Evolutionary conservation across 2,888 invertebrate species (phyloP).

Genomic region (Balanococcus diminutus): DNA sequence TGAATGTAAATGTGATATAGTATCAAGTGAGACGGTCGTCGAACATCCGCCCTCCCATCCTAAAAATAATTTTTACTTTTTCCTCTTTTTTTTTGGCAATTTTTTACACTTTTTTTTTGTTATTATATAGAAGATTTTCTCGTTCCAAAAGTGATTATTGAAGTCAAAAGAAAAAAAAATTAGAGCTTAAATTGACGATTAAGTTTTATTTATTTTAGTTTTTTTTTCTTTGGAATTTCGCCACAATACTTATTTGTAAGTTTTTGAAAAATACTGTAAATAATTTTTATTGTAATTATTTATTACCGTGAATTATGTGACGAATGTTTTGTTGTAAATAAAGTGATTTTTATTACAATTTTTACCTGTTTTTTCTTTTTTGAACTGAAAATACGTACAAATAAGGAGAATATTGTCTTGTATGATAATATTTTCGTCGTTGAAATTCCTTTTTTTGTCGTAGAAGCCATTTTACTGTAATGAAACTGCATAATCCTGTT

Average conservation of each 20-base stretch:
- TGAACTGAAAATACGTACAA: too few relatives aligned
- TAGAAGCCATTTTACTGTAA: too few relatives aligned
- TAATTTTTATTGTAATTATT: conserved; percentile 49
- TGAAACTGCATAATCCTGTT: too few relatives aligned
- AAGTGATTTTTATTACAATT: conserved; percentile 19
- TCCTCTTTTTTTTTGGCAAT: neutral
- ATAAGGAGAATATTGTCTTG: too few relatives aligned
- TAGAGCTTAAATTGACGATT: neutral
- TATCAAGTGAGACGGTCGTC: too few relatives aligned
- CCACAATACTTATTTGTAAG: neutral
- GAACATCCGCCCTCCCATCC: too few relatives aligned
- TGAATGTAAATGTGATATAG: neutral
- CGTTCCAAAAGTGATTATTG: neutral
- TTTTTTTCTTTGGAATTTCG: neutral
- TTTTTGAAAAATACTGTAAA: conserved; percentile 39
- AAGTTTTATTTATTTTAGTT: neutral
- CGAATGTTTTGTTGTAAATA: conserved; percentile 41
- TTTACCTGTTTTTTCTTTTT: neutral
- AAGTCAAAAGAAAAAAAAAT: neutral
- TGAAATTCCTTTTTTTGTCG: too few relatives aligned
- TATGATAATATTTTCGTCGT: too few relatives aligned
- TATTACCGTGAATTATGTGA: conserved; percentile 32
- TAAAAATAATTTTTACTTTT: conserved; percentile 25
- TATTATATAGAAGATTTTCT: neutral
- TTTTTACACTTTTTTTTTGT: neutral